Base-by-base conservation (phyloP, 2,113 vertebrate genomes). In the Charadrius vociferus region DNA sequence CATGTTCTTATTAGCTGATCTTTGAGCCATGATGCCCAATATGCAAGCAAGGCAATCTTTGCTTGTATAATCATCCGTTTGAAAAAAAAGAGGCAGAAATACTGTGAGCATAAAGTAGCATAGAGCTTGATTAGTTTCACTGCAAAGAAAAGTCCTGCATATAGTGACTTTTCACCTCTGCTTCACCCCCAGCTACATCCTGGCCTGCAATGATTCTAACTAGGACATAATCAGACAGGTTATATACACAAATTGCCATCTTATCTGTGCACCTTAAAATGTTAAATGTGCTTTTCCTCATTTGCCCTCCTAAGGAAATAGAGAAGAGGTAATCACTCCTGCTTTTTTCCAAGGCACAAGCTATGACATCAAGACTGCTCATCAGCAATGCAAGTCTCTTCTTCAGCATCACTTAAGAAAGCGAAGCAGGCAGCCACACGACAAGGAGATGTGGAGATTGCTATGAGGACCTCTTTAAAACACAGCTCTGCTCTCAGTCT, bases 351-450 rank as follows among this genome's bases (percentile, higher is more conserved):
- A 80, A 53, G 23, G 39, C 2, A 66, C 8, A 49, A 61, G 5
- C 32, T 58, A 30, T 26, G 14, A 13, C 26, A 75, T 17, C 0
- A 0, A 23, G 29, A 32, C 50, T 47, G n/a, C 10, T 27, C 10
- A 66, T 37, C 41, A 79, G 45, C 45, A 59, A 4, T 3, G 4
- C 6, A 49, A 81, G 21, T 17, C 19, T 62, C 68, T 78, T 61
- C 45, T 70, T 75, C 52, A 63, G 39, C 14, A 75, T 23, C 32
- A 30, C 0, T 0, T 37, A 12, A 26, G 32, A 61, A 65, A 63
- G 15, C 0, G 0, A 71, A 92, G 21, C 10, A 86, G 43, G 21
- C 37, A 82, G 32, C 22, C 8, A 19, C 6, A 5, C 1, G 8
- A 49, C n/a, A 74, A 45, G 55, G 45, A 84, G 23, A 36, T 12